Conservation (phyloP, 2,797 vertebrate genomes). For the Tadarida brasiliensis region DNA sequence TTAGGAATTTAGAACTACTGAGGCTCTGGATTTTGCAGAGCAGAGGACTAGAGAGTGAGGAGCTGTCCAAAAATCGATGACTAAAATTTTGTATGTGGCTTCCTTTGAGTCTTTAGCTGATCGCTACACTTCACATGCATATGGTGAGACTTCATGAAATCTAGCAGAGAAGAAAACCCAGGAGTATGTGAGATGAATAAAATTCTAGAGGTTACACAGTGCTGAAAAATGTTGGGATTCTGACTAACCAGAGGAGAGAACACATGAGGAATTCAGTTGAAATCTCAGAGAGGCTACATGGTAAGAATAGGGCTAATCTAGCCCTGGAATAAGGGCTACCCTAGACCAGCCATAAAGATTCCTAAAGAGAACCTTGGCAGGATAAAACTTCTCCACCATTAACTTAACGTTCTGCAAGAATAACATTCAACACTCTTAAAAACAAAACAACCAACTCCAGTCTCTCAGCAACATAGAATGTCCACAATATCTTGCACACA, state of each 20-base stretch:
- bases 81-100: fast-evolving
- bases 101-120: background rate
- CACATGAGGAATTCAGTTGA: background rate
- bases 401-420: background rate
- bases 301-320: background rate
- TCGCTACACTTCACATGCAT: background rate
- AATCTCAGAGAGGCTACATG: background rate
- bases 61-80: background rate
- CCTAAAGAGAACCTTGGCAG: background rate
- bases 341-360: background rate
- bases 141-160: background rate
- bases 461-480: background rate
- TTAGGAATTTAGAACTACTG: background rate
- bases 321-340: background rate
- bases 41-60: background rate
- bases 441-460: background rate
- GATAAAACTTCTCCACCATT: background rate
- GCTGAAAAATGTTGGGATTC: background rate
- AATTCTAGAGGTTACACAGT: background rate
- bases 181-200: background rate
- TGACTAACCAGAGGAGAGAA: background rate
- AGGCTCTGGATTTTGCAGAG: background rate
- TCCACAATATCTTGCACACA: background rate
- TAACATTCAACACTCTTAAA: background rate
- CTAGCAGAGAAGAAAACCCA: background rate